Evolutionary conservation across 1,140 invertebrate species (phyloP).

Genomic region (Drosophila littoralis): DNA sequence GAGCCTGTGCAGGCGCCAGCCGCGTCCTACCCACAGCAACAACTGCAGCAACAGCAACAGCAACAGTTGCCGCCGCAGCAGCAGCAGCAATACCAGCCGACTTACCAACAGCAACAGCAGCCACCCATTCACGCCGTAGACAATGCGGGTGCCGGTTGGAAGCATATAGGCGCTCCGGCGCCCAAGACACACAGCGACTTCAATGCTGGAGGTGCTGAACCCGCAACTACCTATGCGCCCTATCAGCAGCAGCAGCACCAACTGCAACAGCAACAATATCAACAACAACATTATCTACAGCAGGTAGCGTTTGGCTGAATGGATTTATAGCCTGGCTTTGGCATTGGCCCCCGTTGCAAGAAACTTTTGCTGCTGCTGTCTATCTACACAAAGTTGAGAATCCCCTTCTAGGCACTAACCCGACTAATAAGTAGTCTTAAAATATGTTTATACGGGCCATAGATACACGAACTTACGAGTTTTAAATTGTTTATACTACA

Average conservation of each 20-base stretch:
- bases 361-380: constrained; percentile 58
- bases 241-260: constrained; percentile 29
- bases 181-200: constrained; percentile 60
- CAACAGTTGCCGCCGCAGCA: constrained; percentile 28
- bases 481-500: background rate
- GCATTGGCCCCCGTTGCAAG: constrained; percentile 49
- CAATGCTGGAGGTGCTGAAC: constrained; percentile 32
- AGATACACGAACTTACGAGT: background rate
- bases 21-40: constrained; percentile 13
- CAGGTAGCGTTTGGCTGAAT: constrained; percentile 68
- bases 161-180: constrained; percentile 68
- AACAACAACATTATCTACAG: constrained; percentile 82
- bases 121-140: constrained; percentile 27
- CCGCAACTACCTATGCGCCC: constrained; percentile 30
- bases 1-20: constrained; percentile 44
- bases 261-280: constrained; percentile 52
- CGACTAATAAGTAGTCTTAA: constrained; percentile 8
- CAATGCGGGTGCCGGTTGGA: constrained; percentile 66
- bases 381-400: constrained; percentile 27
- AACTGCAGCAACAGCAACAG: constrained; percentile 43
- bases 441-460: constrained; percentile 9
- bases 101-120: constrained; percentile 38
- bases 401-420: constrained; percentile 22
- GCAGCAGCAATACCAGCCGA: constrained; percentile 22
- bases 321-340: constrained; percentile 58